These are phyloP conservation scores for Cheirogaleus medius DNA, from an alignment of 2,113 vertebrate genomes.

Conservation along the genomic window DNA sequence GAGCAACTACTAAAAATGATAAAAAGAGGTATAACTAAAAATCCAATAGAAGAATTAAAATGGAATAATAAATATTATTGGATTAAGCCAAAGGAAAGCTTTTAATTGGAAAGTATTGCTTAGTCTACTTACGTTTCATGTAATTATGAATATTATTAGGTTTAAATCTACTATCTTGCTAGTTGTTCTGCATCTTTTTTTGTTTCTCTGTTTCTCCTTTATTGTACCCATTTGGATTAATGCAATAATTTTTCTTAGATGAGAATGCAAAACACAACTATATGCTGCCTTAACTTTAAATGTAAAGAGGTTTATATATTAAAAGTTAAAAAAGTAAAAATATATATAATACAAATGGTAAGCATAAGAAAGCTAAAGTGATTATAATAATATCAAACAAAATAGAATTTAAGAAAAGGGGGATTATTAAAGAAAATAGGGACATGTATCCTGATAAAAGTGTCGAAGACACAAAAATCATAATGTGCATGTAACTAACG, in stretches of 20 bases:
- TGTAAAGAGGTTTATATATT: constrained; percentile 3
- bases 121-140: background rate
- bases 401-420: background rate
- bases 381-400: background rate
- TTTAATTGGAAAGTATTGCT: background rate
- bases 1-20: background rate
- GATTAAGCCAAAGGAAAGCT: background rate
- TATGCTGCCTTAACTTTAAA: background rate
- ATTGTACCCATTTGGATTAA: background rate
- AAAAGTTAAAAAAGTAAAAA: background rate
- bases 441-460: background rate
- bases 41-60: background rate
- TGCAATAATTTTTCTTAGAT: background rate
- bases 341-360: background rate
- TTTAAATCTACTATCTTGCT: background rate
- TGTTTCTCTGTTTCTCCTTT: background rate
- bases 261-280: background rate
- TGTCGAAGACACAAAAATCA: background rate
- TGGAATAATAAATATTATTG: background rate
- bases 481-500: background rate
- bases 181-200: background rate
- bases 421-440: background rate
- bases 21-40: background rate
- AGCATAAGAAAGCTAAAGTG: background rate
- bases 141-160: background rate